Conservation (phyloP, 2,113 vertebrate species). For the Cervus canadensis region DNA sequence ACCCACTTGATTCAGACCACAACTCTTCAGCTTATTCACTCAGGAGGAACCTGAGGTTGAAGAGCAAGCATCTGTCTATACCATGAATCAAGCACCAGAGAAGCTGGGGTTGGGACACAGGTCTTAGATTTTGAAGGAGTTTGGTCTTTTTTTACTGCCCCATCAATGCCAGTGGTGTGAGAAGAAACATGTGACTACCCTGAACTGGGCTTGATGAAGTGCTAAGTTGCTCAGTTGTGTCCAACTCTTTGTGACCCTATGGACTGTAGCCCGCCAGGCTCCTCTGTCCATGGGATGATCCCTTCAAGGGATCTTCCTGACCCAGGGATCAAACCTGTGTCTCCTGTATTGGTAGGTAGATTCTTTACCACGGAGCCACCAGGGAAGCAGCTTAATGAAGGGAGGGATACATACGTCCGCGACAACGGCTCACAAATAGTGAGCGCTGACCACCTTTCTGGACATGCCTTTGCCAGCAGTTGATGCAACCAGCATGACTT, state of each 20-base stretch:
- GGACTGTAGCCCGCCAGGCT: background rate
- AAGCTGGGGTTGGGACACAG: background rate
- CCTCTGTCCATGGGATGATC: background rate
- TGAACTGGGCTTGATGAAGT: background rate
- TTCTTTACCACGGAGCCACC: background rate
- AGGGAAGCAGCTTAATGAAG: background rate
- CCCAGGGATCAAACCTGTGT: background rate
- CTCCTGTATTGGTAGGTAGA: background rate
- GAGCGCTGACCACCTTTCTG: too few species aligned
- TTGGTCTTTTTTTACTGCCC: background rate
- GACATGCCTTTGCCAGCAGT: accelerated
- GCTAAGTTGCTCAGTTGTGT: background rate
- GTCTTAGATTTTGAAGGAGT: background rate
- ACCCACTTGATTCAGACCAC: background rate
- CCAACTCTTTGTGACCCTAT: background rate
- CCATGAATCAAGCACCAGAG: background rate
- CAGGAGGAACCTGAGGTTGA: background rate
- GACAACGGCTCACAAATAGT: background rate
- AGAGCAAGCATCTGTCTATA: background rate
- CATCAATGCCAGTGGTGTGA: background rate
- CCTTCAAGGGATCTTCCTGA: background rate
- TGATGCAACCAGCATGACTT: background rate
- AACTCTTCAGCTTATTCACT: background rate
- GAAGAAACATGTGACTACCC: accelerated
- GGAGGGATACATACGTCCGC: too few species aligned